A percentile compares a stretch with the other conserved stretches of the same genome.
These are phyloP conservation scores for Geopemphigus sp. DNA, from an alignment of 1,140 invertebrate species.

Conservation along the genomic window DNA sequence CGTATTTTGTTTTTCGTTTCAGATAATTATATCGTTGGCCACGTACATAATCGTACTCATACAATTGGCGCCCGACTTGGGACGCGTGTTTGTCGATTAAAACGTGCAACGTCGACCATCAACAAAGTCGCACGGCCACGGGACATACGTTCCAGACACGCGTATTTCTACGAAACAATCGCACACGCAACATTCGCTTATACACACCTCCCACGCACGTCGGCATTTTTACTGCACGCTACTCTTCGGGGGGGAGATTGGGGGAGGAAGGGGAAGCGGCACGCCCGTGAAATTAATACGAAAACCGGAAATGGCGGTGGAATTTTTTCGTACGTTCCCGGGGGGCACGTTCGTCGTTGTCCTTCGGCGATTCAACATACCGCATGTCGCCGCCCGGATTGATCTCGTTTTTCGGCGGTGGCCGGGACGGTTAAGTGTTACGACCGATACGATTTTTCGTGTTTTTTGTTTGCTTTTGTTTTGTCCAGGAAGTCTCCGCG, in stretches of 20 bases:
- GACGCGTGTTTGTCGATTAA: slow-evolving; percentile 42
- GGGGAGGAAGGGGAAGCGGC: too few species aligned
- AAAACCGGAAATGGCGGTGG: too few species aligned
- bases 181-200: not conserved
- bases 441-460: too few species aligned
- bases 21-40: slow-evolving; percentile 43
- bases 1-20: not conserved
- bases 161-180: not conserved
- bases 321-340: slow-evolving; percentile 10
- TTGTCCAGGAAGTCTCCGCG: slow-evolving; percentile 29
- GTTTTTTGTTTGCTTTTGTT: too few species aligned
- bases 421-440: too few species aligned
- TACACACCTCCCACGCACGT: not conserved
- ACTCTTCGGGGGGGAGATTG: too few species aligned
- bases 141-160: not conserved
- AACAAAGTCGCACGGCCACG: too few species aligned
- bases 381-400: not conserved
- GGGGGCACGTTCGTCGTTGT: slow-evolving; percentile 11
- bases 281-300: slow-evolving; percentile 1
- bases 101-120: not conserved
- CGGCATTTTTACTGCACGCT: not conserved
- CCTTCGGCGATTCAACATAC: slow-evolving; percentile 29
- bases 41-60: slow-evolving; percentile 42
- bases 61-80: slow-evolving; percentile 35
- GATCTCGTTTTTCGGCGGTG: slow-evolving; percentile 19